Percentiles rank a stretch among this genome's conserved stretches.
These are phyloP conservation scores for Echinarachnius parma DNA, from an alignment of 53 echinoderm and acorn worm genomes.

Conservation along the genomic window DNA sequence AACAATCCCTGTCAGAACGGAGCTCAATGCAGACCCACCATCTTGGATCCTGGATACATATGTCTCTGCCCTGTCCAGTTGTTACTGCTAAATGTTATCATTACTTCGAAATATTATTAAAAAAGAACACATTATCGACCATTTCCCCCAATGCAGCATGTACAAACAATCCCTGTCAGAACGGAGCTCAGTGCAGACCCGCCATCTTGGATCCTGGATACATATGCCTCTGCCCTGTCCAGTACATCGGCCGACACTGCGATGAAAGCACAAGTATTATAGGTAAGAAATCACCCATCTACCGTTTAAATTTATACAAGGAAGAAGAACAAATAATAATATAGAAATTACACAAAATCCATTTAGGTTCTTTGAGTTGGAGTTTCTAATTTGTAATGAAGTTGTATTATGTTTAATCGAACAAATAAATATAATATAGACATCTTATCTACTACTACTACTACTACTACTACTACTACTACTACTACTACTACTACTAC, in stretches of 20 bases:
- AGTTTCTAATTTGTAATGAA: too few species aligned
- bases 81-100: too few species aligned
- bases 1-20: conserved; percentile 63
- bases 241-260: conserved; percentile 72
- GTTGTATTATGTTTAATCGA: too few species aligned
- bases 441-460: too few species aligned
- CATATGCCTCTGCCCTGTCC: conserved; percentile 54
- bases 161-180: conserved; percentile 56
- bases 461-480: not conserved
- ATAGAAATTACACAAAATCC: too few species aligned
- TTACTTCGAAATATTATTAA: too few species aligned
- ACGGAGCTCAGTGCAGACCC: conserved; percentile 48
- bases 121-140: not conserved
- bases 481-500: conserved; percentile 1
- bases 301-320: too few species aligned
- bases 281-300: too few species aligned
- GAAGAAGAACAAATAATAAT: too few species aligned
- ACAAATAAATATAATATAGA: too few species aligned
- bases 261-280: conserved; percentile 12
- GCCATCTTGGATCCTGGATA: conserved; percentile 62
- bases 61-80: conserved; percentile 59
- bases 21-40: conserved; percentile 50
- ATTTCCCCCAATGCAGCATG: conserved; percentile 33
- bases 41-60: conserved; percentile 58
- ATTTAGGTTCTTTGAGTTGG: too few species aligned